These are phyloP conservation scores for Halichoeres trimaculatus DNA, from an alignment of 2,113 vertebrate species.

Conservation along the genomic window DNA sequence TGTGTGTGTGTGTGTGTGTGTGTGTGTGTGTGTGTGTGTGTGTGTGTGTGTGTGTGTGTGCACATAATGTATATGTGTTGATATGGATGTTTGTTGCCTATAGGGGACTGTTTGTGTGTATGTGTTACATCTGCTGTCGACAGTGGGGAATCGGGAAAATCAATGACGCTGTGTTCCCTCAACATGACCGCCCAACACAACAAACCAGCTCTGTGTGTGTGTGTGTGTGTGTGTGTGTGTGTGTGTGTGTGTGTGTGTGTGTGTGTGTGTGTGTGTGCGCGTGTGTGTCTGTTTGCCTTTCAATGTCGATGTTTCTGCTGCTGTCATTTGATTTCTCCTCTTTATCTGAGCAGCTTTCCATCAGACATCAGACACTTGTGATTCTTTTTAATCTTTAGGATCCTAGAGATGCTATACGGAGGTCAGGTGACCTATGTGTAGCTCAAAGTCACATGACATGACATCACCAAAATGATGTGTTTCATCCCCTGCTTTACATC, in stretches of 20 bases:
- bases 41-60: constrained; percentile 27
- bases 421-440: too few relatives aligned
- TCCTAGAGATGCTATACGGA: too few relatives aligned
- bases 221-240: constrained; percentile 6
- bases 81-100: constrained; percentile 70
- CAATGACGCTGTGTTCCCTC: constrained; percentile 57
- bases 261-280: constrained; percentile 15
- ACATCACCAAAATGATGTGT: too few relatives aligned
- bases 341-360: too few relatives aligned
- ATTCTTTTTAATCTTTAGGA: too few relatives aligned
- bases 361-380: too few relatives aligned
- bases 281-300: not conserved
- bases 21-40: not conserved
- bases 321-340: too few relatives aligned
- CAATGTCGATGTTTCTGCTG: too few relatives aligned
- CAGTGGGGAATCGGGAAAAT: constrained; percentile 53
- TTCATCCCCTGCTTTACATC: too few relatives aligned
- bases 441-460: too few relatives aligned
- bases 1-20: constrained; percentile 33
- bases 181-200: constrained; percentile 60
- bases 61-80: constrained; percentile 45
- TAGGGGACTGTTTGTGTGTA: constrained; percentile 48
- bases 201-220: constrained; percentile 40
- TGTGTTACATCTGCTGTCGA: constrained; percentile 52
- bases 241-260: not conserved